Conservation (phyloP, 2,888 invertebrate genomes). For the Helleia helle region DNA sequence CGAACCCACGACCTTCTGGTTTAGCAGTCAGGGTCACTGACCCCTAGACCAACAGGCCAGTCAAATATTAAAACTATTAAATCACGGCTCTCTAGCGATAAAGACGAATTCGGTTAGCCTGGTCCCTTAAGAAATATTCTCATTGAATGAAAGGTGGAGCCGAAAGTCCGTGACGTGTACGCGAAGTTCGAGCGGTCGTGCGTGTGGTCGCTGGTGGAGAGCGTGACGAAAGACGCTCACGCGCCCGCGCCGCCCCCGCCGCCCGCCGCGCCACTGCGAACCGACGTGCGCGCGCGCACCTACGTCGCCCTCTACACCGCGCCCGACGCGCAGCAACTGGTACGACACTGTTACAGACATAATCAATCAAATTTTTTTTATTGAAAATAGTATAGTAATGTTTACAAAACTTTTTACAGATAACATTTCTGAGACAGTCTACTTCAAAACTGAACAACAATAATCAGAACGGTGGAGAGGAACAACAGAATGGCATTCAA, state of each 20-base stretch:
- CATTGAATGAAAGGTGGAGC: constrained; percentile 61
- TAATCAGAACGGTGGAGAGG: constrained; percentile 46
- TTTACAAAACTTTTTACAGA: constrained; percentile 30
- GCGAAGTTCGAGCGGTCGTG: constrained; percentile 85
- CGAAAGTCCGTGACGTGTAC: constrained; percentile 79
- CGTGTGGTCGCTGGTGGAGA: constrained; percentile 84
- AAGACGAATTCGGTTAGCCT: too few relatives aligned
- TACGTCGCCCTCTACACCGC: constrained; percentile 41
- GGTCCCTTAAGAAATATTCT: too few relatives aligned
- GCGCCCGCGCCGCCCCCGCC: constrained; percentile 33
- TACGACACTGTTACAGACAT: constrained; percentile 19
- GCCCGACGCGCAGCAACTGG: constrained; percentile 43
- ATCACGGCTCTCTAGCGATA: too few relatives aligned
- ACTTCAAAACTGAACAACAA: constrained; percentile 65
- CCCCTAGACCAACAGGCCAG: too few relatives aligned
- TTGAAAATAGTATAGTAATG: too few relatives aligned
- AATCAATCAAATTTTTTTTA: too few relatives aligned
- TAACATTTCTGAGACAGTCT: constrained; percentile 51
- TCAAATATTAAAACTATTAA: too few relatives aligned
- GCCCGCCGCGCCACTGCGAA: constrained; percentile 25
- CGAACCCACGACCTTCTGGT: too few relatives aligned
- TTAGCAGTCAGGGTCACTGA: too few relatives aligned
- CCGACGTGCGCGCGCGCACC: constrained; percentile 25
- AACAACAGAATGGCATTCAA: constrained; percentile 33
- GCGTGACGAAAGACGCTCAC: constrained; percentile 65